phyloP scores from a whole-genome alignment of 2,797 vertebrate genomes.

The Centroberyx gerrardi region DNA sequence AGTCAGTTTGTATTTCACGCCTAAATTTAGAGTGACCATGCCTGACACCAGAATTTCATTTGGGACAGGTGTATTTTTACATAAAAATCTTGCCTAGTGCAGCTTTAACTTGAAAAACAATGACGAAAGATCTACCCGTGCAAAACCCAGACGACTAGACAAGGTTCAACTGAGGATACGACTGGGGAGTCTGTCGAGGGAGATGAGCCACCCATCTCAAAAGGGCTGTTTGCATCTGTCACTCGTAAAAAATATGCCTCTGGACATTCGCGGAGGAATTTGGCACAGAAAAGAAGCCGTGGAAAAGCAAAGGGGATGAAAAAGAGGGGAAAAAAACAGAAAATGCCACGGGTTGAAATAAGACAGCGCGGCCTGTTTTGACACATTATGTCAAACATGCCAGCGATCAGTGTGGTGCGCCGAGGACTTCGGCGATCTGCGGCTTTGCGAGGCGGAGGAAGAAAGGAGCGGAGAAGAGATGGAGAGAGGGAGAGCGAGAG shows the following conservation, averaged over 20 bases:
- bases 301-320: conserved; percentile 5
- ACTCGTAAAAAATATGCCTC: conserved; percentile 53
- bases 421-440: conserved; percentile 41
- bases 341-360: conserved; percentile 57
- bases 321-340: conserved; percentile 31
- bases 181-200: conserved; percentile 30
- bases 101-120: too few relatives aligned
- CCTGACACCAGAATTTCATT: too few relatives aligned
- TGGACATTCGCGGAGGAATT: conserved; percentile 62
- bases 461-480: conserved; percentile 42
- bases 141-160: too few relatives aligned
- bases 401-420: conserved; percentile 35
- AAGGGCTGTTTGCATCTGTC: conserved; percentile 59
- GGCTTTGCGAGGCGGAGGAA: conserved; percentile 31
- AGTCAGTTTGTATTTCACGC: too few relatives aligned
- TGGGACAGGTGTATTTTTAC: too few relatives aligned
- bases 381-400: conserved; percentile 65
- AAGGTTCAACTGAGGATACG: conserved; percentile 68
- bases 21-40: too few relatives aligned
- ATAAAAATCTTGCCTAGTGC: too few relatives aligned
- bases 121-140: too few relatives aligned
- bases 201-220: conserved; percentile 45
- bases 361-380: conserved; percentile 65
- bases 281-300: conserved; percentile 35
- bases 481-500: background rate